phyloP scores from a whole-genome alignment of 2,888 invertebrate species.

The Chalcis sispes region DNA sequence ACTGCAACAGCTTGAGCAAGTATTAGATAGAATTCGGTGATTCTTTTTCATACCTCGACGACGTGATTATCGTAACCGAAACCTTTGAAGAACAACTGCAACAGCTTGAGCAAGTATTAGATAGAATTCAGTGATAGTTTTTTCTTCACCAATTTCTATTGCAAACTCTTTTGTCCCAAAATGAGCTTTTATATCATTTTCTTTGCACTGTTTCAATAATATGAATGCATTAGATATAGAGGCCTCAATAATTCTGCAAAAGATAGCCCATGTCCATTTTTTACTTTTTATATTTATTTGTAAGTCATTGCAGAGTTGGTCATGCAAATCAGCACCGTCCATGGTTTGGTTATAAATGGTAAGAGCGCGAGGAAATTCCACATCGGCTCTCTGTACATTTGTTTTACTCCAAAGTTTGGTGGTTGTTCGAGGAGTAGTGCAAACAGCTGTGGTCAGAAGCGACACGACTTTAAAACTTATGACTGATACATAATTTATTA shows the following conservation, averaged over 20 bases:
- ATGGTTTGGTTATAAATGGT: constrained; percentile 6
- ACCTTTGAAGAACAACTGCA: too few species aligned
- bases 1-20: too few species aligned
- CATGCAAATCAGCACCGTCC: constrained; percentile 15
- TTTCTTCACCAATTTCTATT: background rate
- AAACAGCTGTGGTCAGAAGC: background rate
- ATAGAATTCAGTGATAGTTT: too few species aligned
- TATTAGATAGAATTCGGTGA: too few species aligned
- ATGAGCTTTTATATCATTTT: background rate
- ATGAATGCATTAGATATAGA: background rate
- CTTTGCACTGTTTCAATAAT: background rate
- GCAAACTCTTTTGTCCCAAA: background rate
- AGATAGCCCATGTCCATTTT: constrained; percentile 48
- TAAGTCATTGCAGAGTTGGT: too few species aligned
- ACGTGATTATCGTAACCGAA: too few species aligned
- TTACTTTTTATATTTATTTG: too few species aligned
- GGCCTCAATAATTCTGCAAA: background rate
- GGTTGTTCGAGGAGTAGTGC: background rate
- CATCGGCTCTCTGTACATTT: background rate
- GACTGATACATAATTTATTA: constrained; percentile 11
- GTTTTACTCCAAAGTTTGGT: background rate
- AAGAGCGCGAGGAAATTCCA: constrained; percentile 4
- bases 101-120: too few species aligned
- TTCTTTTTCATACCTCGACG: too few species aligned
- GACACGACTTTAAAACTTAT: background rate